Percentiles rank a stretch among this genome's conserved stretches.
Conservation (phyloP, 2,113 vertebrate species). For the Pseudopodoces humilis region DNA sequence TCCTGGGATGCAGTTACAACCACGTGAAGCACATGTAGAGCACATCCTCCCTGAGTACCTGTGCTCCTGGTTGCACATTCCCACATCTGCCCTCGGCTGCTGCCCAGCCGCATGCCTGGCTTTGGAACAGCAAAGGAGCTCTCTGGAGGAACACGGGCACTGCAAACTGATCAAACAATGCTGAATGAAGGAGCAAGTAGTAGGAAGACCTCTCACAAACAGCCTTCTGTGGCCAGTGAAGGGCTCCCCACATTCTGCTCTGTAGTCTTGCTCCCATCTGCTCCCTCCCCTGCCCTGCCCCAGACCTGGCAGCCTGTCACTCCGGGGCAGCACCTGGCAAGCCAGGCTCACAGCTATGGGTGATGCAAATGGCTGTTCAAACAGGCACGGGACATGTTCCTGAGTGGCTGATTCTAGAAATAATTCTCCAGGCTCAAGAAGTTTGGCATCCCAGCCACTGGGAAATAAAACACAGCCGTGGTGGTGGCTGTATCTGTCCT, state of each 20-base stretch:
- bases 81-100: accelerated
- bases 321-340: background rate
- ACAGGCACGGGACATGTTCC: background rate
- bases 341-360: accelerated
- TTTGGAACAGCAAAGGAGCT: accelerated
- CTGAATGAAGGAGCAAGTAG: background rate
- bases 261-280: background rate
- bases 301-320: background rate
- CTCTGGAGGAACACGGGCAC: background rate
- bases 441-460: background rate
- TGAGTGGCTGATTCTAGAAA: background rate
- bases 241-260: background rate
- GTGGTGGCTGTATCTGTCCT: background rate
- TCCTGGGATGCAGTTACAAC: background rate
- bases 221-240: accelerated
- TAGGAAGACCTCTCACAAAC: background rate
- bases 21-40: accelerated
- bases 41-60: background rate
- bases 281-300: background rate
- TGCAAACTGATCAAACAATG: accelerated
- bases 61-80: accelerated
- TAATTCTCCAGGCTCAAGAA: background rate
- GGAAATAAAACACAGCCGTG: accelerated
- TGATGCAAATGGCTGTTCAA: background rate
- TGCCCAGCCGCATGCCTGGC: accelerated